Percentiles rank a stretch among this genome's conserved stretches.
phyloP scores from a whole-genome alignment of 2,113 vertebrate genomes.

The Megalops atlanticus region DNA sequence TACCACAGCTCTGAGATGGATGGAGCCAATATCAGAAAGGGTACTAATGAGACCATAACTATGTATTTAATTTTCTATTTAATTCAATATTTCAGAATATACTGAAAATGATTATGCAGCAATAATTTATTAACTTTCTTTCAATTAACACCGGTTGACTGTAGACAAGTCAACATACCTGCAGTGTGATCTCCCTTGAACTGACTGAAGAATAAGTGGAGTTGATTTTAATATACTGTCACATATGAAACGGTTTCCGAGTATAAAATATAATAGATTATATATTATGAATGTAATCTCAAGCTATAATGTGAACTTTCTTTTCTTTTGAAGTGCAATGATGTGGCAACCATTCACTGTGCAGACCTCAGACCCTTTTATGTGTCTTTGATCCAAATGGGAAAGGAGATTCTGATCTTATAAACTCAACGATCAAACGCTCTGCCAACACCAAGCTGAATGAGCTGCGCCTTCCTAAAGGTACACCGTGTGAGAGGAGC shows the following conservation, averaged over 20 bases:
- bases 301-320: background rate
- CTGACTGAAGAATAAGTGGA: background rate
- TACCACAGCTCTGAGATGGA: too few species aligned
- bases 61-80: too few species aligned
- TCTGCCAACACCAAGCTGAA: background rate
- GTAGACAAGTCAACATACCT: background rate
- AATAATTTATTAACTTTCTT: too few species aligned
- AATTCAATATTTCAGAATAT: too few species aligned
- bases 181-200: background rate
- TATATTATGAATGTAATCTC: slow-evolving; percentile 7
- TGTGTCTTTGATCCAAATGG: slow-evolving; percentile 18
- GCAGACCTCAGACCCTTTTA: background rate
- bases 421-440: slow-evolving; percentile 26
- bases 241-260: background rate
- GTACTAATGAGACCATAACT: too few species aligned
- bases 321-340: slow-evolving; percentile 15
- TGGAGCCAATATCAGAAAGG: too few species aligned
- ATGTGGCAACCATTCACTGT: background rate
- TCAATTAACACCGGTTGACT: background rate
- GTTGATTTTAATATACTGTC: background rate
- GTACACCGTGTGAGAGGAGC: too few species aligned
- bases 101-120: too few species aligned
- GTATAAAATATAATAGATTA: background rate
- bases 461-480: background rate
- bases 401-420: slow-evolving; percentile 25